Percentiles rank a stretch among this genome's conserved stretches.
These are phyloP conservation scores for Palaemon carinicauda DNA, from an alignment of 1,140 invertebrate species.

Conservation along the genomic window DNA sequence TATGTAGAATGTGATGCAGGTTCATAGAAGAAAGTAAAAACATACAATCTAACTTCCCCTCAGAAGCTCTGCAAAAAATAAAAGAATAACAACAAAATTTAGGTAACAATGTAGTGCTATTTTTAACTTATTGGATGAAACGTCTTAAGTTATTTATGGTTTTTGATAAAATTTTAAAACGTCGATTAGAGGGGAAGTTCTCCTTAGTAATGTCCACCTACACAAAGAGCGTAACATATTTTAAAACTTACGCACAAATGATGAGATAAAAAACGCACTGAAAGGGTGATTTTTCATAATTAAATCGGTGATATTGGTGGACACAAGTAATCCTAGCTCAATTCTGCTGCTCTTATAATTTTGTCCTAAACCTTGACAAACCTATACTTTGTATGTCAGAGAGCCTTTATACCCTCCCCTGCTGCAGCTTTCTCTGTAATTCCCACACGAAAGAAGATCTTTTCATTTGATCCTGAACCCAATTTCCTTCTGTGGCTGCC, in stretches of 20 bases:
- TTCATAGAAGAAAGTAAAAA: conserved; percentile 28
- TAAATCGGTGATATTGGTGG: conserved; percentile 54
- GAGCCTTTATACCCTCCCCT: conserved; percentile 12
- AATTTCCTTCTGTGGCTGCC: conserved; percentile 54
- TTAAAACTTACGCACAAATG: conserved; percentile 54
- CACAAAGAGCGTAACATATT: conserved; percentile 57
- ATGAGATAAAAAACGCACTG: conserved; percentile 46
- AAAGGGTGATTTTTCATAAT: conserved; percentile 53
- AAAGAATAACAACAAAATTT: conserved; percentile 25
- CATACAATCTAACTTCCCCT: conserved; percentile 26
- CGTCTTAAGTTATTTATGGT: background rate
- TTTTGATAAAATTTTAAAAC: conserved; percentile 13
- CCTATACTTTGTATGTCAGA: conserved; percentile 44
- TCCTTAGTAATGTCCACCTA: conserved; percentile 57
- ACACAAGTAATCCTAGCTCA: conserved; percentile 56
- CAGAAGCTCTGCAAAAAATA: conserved; percentile 31
- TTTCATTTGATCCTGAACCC: conserved; percentile 40
- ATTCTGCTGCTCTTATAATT: conserved; percentile 55
- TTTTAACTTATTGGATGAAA: conserved; percentile 48
- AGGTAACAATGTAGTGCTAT: conserved; percentile 44
- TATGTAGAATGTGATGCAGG: conserved; percentile 54
- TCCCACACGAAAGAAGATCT: background rate
- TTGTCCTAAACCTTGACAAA: conserved; percentile 1
- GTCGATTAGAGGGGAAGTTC: conserved; percentile 44
- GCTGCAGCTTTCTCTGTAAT: conserved; percentile 54